These are phyloP conservation scores for Myrmecophaga tridactyla DNA, from an alignment of 2,113 vertebrate species.

Conservation along the genomic window DNA sequence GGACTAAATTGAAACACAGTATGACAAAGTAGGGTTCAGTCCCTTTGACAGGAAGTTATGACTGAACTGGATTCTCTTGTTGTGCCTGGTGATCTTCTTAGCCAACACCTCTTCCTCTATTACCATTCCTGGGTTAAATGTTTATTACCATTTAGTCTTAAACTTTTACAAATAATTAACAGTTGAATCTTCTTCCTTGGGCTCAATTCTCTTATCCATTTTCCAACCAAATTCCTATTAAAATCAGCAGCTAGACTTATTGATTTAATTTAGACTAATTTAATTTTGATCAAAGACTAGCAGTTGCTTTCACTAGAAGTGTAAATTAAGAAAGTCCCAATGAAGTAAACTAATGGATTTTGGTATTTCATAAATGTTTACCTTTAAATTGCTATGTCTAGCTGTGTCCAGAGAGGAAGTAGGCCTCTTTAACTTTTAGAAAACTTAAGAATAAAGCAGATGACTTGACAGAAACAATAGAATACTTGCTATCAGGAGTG, in stretches of 20 bases:
- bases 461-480: slow-evolving; percentile 7
- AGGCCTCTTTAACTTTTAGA: slow-evolving; percentile 21
- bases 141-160: slow-evolving; percentile 56
- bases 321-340: slow-evolving; percentile 72
- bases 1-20: slow-evolving; percentile 17
- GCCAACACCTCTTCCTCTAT: neutral
- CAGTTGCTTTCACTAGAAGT: slow-evolving; percentile 64
- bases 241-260: slow-evolving; percentile 71
- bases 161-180: slow-evolving; percentile 76
- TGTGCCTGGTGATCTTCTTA: neutral
- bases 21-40: neutral
- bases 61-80: neutral
- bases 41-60: neutral
- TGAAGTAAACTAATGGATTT: slow-evolving; percentile 65
- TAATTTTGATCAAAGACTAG: slow-evolving; percentile 73
- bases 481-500: neutral
- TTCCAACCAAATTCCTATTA: slow-evolving; percentile 68
- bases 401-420: slow-evolving; percentile 29
- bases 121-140: slow-evolving; percentile 60
- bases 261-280: slow-evolving; percentile 77
- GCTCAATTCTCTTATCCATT: slow-evolving; percentile 63
- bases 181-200: slow-evolving; percentile 65
- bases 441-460: slow-evolving; percentile 32
- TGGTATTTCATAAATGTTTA: slow-evolving; percentile 72
- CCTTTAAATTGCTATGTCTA: slow-evolving; percentile 41